phyloP scores from a whole-genome alignment of 1,140 invertebrate species.

The Belonocnema kinseyi region DNA sequence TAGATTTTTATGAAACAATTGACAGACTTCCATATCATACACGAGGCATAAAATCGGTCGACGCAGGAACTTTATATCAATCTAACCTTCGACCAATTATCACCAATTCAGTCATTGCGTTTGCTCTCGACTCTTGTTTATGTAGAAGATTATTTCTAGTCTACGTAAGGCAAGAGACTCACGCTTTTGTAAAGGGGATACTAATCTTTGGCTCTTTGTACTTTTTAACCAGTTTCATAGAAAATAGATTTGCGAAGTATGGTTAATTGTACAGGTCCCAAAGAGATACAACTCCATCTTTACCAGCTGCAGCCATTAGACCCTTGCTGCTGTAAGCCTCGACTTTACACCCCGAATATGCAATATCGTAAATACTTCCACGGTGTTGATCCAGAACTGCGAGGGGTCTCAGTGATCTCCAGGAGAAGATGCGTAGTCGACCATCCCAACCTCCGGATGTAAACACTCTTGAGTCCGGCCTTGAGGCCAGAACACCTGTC shows the following conservation, averaged over 20 bases:
- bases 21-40: not conserved
- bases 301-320: constrained; percentile 83
- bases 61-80: constrained; percentile 11
- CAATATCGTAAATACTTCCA: constrained; percentile 81
- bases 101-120: constrained; percentile 25
- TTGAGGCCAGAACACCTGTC: constrained; percentile 81
- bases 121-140: constrained; percentile 7
- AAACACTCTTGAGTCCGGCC: constrained; percentile 85
- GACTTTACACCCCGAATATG: constrained; percentile 79
- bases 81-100: constrained; percentile 8
- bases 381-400: constrained; percentile 84
- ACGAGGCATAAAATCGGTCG: not conserved
- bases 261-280: constrained; percentile 84
- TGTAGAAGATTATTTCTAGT: constrained; percentile 11
- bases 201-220: constrained; percentile 41
- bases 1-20: constrained; percentile 19
- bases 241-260: constrained; percentile 50
- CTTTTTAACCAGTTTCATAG: constrained; percentile 44
- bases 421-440: constrained; percentile 85
- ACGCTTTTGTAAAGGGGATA: constrained; percentile 35
- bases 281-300: constrained; percentile 83
- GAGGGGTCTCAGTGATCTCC: constrained; percentile 84
- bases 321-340: constrained; percentile 80
- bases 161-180: constrained; percentile 18
- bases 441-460: constrained; percentile 86